phyloP scores from a whole-genome alignment of 2,113 vertebrate genomes.

The Taxidea taxus region DNA sequence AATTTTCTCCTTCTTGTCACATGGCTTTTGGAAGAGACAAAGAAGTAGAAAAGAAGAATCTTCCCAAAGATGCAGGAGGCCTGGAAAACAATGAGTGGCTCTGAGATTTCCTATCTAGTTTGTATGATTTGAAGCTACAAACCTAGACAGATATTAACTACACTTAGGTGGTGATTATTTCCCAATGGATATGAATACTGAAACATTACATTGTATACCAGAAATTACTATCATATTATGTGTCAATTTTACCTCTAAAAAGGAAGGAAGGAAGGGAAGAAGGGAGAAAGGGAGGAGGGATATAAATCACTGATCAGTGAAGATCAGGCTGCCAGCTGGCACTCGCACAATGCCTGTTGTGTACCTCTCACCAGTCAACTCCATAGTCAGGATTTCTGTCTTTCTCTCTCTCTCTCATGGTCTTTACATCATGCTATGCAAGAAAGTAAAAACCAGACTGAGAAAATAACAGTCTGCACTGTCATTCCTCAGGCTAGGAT shows the following conservation, averaged over 20 bases:
- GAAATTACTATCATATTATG: background rate
- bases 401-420: background rate
- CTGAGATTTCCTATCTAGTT: background rate
- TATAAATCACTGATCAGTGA: background rate
- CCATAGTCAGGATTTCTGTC: background rate
- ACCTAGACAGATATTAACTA: background rate
- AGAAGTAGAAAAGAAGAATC: background rate
- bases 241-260: background rate
- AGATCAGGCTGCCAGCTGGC: slow-evolving; percentile 27
- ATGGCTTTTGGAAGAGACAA: background rate
- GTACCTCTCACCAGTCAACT: slow-evolving; percentile 3
- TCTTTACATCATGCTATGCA: background rate
- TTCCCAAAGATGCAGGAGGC: background rate
- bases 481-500: background rate
- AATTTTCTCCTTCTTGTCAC: background rate
- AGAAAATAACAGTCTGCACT: background rate
- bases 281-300: background rate
- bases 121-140: background rate
- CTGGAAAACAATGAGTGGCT: background rate
- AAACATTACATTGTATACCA: background rate
- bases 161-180: background rate
- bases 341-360: background rate
- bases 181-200: background rate
- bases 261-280: background rate
- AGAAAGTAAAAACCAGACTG: background rate